Base-by-base conservation (phyloP, 2,888 invertebrate genomes). In the Lasioglossum calceatum region DNA sequence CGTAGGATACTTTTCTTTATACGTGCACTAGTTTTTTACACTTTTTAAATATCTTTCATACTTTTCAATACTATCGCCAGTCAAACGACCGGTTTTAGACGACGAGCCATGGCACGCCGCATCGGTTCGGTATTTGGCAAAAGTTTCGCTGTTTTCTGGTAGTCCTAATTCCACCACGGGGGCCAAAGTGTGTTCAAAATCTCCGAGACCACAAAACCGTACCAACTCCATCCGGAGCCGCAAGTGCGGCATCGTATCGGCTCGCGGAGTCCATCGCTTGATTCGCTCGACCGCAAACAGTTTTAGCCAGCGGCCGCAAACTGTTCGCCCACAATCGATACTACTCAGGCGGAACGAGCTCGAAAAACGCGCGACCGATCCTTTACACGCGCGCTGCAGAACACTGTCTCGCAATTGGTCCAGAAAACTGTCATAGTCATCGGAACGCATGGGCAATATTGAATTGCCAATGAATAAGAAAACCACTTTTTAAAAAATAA, bases 211-310 rank as follows among this genome's bases (percentile, higher is more conserved):
- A 32, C 77, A 42, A 77, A 74, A 76, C 73, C 61, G 77, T 64
- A 27, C 54, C 77, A 58, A 82, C 82, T 58, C 39, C 32, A 82
- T 19, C 32, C 4, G 19, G 32, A 54, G 27, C 76, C 84, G 76
- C 76, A 84, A 67, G 79, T 84, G 84, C 79, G 73, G 44, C 72
- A 42, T 73, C 61, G 79, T 76, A 84, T 79, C 79, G 58, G 79
- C 72, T 79, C 73, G 82, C 82, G 36, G 58, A 74, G 64, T n/a
- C n/a, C 58, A 47, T 54, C 73, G 82, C 77, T 82, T 77, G 79
- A 85, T 85, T 79, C 85, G 79, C 47, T 72, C 84, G 79, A 85
- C 85, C 85, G 79, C 85, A 85, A 85, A 84, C 84, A 67, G 84
- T 85, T 85, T 58, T 79, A 84, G 64, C 76, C 77, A 47, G 44